phyloP scores from a whole-genome alignment of 2,113 vertebrate species.

The Polypterus senegalus region DNA sequence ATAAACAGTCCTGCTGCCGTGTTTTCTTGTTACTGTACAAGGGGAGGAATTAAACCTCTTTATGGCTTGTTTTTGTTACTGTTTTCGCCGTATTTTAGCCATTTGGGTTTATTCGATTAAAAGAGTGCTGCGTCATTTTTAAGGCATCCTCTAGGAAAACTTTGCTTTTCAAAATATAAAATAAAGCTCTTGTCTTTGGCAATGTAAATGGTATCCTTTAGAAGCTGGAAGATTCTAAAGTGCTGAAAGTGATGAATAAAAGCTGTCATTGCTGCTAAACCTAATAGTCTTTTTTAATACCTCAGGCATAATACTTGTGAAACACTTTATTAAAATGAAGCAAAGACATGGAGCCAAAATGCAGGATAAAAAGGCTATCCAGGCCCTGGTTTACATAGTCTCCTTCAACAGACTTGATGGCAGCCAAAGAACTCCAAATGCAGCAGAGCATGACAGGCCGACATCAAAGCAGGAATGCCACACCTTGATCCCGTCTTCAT shows the following conservation, averaged over 20 bases:
- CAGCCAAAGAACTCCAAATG: conserved; percentile 60
- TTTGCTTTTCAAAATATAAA: too few species aligned
- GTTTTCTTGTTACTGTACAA: too few species aligned
- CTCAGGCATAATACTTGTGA: conserved; percentile 30
- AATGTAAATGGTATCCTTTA: too few species aligned
- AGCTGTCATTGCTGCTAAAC: not conserved
- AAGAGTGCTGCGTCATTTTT: too few species aligned
- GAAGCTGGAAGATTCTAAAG: too few species aligned
- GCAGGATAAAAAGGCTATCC: not conserved
- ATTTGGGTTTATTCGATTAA: too few species aligned
- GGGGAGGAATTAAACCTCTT: too few species aligned
- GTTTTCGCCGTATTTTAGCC: too few species aligned
- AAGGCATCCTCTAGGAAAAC: too few species aligned
- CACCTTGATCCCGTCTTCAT: conserved; percentile 64
- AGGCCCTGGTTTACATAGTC: conserved; percentile 49
- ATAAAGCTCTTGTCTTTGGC: too few species aligned
- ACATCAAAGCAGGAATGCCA: conserved; percentile 65
- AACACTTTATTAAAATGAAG: conserved; percentile 29
- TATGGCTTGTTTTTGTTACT: too few species aligned
- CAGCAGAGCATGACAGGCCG: conserved; percentile 55
- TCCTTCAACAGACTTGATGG: conserved; percentile 59
- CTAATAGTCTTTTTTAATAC: conserved; percentile 21
- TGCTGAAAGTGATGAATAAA: not conserved
- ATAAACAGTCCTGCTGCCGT: too few species aligned
- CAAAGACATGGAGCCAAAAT: conserved; percentile 21